These are phyloP conservation scores for Dryococelus australis DNA, from an alignment of 2,888 invertebrate genomes.

Conservation along the genomic window DNA sequence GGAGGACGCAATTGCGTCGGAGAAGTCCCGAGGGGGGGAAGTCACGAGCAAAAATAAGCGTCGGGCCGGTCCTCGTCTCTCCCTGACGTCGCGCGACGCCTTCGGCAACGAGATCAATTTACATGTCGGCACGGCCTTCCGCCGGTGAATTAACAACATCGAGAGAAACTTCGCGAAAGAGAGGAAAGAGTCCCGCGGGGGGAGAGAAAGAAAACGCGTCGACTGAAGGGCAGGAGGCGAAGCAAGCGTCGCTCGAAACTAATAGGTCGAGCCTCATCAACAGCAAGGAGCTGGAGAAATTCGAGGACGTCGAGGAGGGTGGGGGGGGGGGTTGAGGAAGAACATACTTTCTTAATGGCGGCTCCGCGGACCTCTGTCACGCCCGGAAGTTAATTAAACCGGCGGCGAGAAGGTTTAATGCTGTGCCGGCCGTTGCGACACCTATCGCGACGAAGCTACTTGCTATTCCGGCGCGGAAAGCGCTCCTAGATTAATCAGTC, in stretches of 20 bases:
- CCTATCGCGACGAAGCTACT: neutral
- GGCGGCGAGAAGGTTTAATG: neutral
- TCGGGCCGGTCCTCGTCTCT: neutral
- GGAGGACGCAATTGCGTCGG: neutral
- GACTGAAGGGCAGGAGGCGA: neutral
- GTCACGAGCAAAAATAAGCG: neutral
- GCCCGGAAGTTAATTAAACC: neutral
- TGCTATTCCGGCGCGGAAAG: neutral
- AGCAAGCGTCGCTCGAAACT: neutral
- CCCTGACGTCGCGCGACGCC: neutral
- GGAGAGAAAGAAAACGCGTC: neutral
- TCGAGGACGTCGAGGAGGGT: neutral
- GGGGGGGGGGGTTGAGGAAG: neutral
- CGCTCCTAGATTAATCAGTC: neutral
- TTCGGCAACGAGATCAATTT: neutral
- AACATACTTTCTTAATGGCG: neutral
- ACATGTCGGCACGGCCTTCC: constrained; percentile 1
- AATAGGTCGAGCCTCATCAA: neutral
- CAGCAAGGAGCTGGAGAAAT: neutral
- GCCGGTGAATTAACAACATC: neutral
- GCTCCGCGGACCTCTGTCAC: neutral
- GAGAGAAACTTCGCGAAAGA: neutral
- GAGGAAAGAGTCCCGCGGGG: neutral
- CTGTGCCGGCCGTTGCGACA: neutral
- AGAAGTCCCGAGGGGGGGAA: neutral